Conservation (phyloP, 92 coral and sea anemone species). For the Porites cylindrica region DNA sequence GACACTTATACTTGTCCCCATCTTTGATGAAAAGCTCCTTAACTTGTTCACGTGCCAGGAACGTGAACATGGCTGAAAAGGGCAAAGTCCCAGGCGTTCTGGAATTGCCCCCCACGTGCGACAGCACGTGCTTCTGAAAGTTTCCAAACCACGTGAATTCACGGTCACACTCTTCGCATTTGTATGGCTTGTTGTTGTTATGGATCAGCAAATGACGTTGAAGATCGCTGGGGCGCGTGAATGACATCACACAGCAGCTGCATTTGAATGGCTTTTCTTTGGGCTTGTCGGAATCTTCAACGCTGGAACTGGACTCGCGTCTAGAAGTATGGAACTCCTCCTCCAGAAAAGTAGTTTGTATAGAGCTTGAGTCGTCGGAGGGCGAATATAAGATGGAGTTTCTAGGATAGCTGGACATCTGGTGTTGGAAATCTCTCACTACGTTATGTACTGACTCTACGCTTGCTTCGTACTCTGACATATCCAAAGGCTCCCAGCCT, state of each 20-base stretch:
- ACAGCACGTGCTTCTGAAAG: slow-evolving; percentile 94
- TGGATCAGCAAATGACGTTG: slow-evolving; percentile 95
- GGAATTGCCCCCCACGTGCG: slow-evolving; percentile 81
- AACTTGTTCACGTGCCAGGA: slow-evolving; percentile 88
- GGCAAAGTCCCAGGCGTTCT: slow-evolving; percentile 61
- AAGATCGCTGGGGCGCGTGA: slow-evolving; percentile 98
- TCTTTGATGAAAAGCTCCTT: slow-evolving; percentile 91
- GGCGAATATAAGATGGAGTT: slow-evolving; percentile 17
- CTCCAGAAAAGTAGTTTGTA: background rate
- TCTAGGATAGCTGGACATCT: slow-evolving; percentile 43
- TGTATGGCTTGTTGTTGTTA: slow-evolving; percentile 92
- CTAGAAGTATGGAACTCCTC: slow-evolving; percentile 14
- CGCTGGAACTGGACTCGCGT: slow-evolving; percentile 8
- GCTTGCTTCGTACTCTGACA: slow-evolving; percentile 77
- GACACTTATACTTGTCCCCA: slow-evolving; percentile 86
- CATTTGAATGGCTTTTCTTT: slow-evolving; percentile 88
- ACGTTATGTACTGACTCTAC: slow-evolving; percentile 71
- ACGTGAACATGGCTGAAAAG: slow-evolving; percentile 86
- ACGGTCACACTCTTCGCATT: slow-evolving; percentile 95
- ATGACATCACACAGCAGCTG: slow-evolving; percentile 90
- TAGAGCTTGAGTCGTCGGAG: background rate
- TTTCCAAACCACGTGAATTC: slow-evolving; percentile 99
- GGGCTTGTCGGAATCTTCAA: background rate
- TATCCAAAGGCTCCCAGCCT: slow-evolving; percentile 84
- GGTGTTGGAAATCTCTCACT: slow-evolving; percentile 58